Evolutionary conservation across 53 echinoderm and acorn worm genomes (phyloP).

Genomic region (Echinometra lucunter): DNA sequence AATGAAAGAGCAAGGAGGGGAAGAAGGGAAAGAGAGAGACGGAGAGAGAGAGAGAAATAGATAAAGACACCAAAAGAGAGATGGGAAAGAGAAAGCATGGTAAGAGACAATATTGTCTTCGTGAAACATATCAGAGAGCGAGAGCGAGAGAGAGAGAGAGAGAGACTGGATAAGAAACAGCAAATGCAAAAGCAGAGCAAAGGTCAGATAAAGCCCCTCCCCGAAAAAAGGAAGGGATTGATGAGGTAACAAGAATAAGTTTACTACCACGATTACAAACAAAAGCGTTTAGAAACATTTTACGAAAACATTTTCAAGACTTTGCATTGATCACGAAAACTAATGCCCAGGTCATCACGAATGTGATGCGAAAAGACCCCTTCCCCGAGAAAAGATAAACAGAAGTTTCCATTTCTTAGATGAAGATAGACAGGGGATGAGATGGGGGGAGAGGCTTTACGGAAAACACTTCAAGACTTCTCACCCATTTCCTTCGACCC

Average conservation of each 20-base stretch:
- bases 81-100: no score
- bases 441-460: background rate
- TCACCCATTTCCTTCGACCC: background rate
- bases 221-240: no score
- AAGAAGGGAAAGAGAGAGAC: no score
- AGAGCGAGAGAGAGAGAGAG: no score
- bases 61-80: no score
- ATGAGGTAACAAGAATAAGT: background rate
- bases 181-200: no score
- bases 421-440: background rate
- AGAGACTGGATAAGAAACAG: no score
- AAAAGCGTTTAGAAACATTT: background rate
- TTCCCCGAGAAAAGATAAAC: background rate
- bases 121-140: no score
- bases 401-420: background rate
- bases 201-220: no score
- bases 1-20: no score
- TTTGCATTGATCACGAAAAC: background rate
- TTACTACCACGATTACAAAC: background rate
- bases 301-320: background rate
- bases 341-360: background rate
- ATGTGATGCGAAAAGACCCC: background rate
- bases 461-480: background rate
- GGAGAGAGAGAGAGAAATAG: no score
- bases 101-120: no score